phyloP scores from a whole-genome alignment of 2,888 invertebrate species.

The Scaptodrosophila latifasciaeformis region DNA sequence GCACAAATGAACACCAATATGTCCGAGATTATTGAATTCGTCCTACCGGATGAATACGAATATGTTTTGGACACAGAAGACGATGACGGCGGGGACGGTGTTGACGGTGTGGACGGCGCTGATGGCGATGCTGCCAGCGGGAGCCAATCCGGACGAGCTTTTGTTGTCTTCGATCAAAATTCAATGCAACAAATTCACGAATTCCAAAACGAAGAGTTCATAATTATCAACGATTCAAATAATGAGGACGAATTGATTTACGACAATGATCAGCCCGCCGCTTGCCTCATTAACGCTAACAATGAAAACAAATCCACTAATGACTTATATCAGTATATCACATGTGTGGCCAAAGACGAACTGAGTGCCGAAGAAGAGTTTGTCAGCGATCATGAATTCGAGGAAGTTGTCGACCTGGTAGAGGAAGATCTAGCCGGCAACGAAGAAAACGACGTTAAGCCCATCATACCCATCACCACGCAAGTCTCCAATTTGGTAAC shows the following conservation, averaged over 20 bases:
- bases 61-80: slow-evolving; percentile 23
- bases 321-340: too few species aligned
- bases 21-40: slow-evolving; percentile 68
- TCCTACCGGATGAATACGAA: slow-evolving; percentile 34
- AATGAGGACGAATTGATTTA: slow-evolving; percentile 29
- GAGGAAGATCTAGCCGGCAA: slow-evolving; percentile 26
- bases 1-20: too few species aligned
- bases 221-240: slow-evolving; percentile 36
- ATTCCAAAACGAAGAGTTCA: slow-evolving; percentile 36
- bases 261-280: slow-evolving; percentile 30
- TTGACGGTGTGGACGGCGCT: slow-evolving; percentile 1
- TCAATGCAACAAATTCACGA: slow-evolving; percentile 28
- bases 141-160: slow-evolving; percentile 21
- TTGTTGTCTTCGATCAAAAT: slow-evolving; percentile 39
- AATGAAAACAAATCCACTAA: too few species aligned
- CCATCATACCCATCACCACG: too few species aligned
- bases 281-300: too few species aligned
- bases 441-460: too few species aligned
- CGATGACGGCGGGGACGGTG: slow-evolving; percentile 17
- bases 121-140: slow-evolving; percentile 25
- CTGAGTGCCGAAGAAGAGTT: slow-evolving; percentile 21
- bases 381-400: slow-evolving; percentile 8
- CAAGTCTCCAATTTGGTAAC: too few species aligned
- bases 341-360: slow-evolving; percentile 6
- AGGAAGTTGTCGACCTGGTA: slow-evolving; percentile 39